phyloP scores from a whole-genome alignment of 1,140 invertebrate genomes.

The Drosophila eugracilis region DNA sequence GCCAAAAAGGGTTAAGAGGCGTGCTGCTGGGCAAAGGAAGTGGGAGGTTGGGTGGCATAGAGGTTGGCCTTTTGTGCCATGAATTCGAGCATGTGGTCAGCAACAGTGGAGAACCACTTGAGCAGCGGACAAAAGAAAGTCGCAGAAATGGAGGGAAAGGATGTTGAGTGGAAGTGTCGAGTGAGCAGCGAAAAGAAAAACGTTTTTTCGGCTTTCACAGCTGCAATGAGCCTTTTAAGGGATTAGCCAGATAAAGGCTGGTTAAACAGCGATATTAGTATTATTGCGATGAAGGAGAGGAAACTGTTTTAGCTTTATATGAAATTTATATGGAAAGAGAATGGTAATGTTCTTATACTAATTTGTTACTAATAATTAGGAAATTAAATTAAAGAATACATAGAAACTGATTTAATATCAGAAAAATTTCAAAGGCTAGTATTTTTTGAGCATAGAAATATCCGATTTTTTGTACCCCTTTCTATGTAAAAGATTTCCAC shows the following conservation, averaged over 20 bases:
- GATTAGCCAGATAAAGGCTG: slow-evolving; percentile 34
- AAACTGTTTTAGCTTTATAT: background rate
- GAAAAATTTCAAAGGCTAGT: no score
- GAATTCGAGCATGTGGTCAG: slow-evolving; percentile 77
- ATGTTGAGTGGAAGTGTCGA: slow-evolving; percentile 18
- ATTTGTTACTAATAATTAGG: no score
- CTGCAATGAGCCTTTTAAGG: slow-evolving; percentile 43
- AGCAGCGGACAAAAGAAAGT: slow-evolving; percentile 38
- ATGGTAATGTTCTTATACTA: no score
- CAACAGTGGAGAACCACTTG: slow-evolving; percentile 48
- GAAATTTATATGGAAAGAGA: background rate
- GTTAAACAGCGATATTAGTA: slow-evolving; percentile 41
- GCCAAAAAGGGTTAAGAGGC: slow-evolving; percentile 64
- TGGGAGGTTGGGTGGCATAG: slow-evolving; percentile 22
- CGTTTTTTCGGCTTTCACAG: slow-evolving; percentile 34
- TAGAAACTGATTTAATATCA: no score
- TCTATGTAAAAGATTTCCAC: background rate
- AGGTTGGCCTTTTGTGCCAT: slow-evolving; percentile 43
- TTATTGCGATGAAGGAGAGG: background rate
- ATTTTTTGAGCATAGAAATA: no score
- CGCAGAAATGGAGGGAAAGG: background rate
- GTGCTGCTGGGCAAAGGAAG: slow-evolving; percentile 47
- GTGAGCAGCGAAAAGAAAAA: slow-evolving; percentile 33
- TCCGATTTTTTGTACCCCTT: background rate
- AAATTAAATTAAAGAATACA: no score